A percentile compares a stretch with the other conserved stretches of the same genome.
Evolutionary conservation across 2,797 vertebrate species (phyloP).

Genomic region (Sciaenops ocellatus): DNA sequence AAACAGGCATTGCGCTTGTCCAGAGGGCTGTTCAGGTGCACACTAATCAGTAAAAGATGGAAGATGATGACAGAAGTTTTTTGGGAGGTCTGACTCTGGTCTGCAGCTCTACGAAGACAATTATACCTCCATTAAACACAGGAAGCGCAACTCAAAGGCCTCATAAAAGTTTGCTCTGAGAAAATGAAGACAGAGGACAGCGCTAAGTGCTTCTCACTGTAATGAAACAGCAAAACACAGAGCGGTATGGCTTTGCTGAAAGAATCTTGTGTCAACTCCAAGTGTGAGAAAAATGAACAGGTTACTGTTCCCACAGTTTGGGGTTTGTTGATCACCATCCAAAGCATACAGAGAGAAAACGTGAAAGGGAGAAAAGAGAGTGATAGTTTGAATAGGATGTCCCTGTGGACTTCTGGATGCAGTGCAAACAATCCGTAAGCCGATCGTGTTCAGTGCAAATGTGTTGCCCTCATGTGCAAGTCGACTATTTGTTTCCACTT

Average conservation of each 20-base stretch:
- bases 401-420: conserved; percentile 55
- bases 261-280: conserved; percentile 48
- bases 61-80: conserved; percentile 52
- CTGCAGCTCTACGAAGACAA: conserved; percentile 64
- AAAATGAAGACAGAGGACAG: conserved; percentile 45
- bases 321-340: conserved; percentile 62
- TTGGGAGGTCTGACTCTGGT: conserved; percentile 59
- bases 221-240: conserved; percentile 29
- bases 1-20: conserved; percentile 47
- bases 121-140: conserved; percentile 74
- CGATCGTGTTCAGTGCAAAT: conserved; percentile 25
- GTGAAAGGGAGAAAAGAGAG: conserved; percentile 49
- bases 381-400: conserved; percentile 63
- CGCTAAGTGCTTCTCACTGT: conserved; percentile 34
- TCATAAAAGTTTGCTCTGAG: conserved; percentile 59
- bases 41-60: conserved; percentile 80
- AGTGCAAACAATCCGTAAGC: conserved; percentile 60
- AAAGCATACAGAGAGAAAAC: conserved; percentile 61
- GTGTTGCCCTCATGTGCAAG: conserved; percentile 24
- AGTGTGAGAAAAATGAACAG: conserved; percentile 72
- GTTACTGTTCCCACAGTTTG: conserved; percentile 66
- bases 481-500: conserved; percentile 42
- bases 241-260: conserved; percentile 6
- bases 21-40: conserved; percentile 73
- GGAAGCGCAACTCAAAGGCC: conserved; percentile 66